Evolutionary conservation across 1,140 invertebrate species (phyloP), one percentile per base, ranked within the genome.

Genomic region (Ooceraea biroi): DNA sequence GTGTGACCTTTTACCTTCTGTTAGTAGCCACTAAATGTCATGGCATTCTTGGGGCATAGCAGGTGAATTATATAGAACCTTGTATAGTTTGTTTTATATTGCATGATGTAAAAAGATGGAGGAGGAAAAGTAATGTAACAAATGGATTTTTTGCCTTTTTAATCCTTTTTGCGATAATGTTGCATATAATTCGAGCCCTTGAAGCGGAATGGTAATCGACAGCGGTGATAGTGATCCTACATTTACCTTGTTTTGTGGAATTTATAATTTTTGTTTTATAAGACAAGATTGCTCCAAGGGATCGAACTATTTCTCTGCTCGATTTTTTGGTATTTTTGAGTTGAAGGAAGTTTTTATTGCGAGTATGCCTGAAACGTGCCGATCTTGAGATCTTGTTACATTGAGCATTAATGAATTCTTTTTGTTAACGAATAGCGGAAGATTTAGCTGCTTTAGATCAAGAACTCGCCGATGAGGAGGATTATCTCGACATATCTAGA

Each of bases 401-500:
- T 80, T 19, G 57, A 58, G 46, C 11, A 19, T 36, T 36, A 69
- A 80, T 55, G 10, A 19, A 27, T 80, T n/a, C n/a, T n/a, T 17
- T 72, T 71, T 87, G 78, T 25, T 84, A 48, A 74, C 82, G 55
- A 85, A 89, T 73, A 93, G 91, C 92, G 27, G 94, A 93, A 74
- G 94, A 94, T 80, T 86, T 95, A 10, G 94, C 93, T 22, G 91
- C 92, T 46, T 90, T 93, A 14, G 94, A 95, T 74, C 92, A 92
- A 85, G 93, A 92, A 68, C 93, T 96, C 30, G 95, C 94, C 4
- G 95, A 95, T 80, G 95, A 96, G 80, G 95, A 96, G 82, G 95
- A 96, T 80, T 96, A 97, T 88, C 95, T 96, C 41, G 97, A 98
- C 92, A 97, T 99, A 83, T 96, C 97, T 36, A 96, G 96, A 84